Evolutionary conservation across 2,797 vertebrate genomes (phyloP).

Genomic region (Calcarius lapponicus): DNA sequence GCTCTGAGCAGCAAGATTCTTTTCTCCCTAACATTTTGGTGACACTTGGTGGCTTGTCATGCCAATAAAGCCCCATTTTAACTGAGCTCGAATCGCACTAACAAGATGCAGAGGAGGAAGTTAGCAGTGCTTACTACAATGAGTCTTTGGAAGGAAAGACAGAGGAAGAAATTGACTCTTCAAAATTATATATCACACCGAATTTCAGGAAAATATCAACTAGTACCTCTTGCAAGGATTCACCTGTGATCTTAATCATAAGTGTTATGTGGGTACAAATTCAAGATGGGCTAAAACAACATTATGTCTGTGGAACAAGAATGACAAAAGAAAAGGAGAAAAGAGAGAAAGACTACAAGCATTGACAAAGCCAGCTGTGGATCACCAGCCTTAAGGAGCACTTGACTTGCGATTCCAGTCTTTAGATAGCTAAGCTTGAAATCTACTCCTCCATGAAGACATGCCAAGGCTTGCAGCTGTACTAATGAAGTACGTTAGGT

Average conservation of each 20-base stretch:
- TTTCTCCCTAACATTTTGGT: neutral
- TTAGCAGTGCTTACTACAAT: neutral
- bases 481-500: neutral
- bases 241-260: neutral
- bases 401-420: neutral
- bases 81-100: neutral
- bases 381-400: neutral
- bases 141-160: neutral
- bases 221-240: neutral
- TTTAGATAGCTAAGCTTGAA: neutral
- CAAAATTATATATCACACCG: neutral
- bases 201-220: neutral
- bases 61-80: neutral
- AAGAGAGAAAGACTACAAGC: neutral
- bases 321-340: neutral
- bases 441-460: neutral
- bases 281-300: neutral
- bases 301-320: neutral
- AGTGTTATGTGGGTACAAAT: neutral
- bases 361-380: neutral
- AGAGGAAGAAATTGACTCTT: neutral
- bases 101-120: neutral
- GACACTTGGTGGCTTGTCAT: neutral
- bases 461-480: constrained; percentile 31
- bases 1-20: neutral